Conservation (phyloP, 1,140 invertebrate genomes). For the Brachionus calyciflorus region DNA sequence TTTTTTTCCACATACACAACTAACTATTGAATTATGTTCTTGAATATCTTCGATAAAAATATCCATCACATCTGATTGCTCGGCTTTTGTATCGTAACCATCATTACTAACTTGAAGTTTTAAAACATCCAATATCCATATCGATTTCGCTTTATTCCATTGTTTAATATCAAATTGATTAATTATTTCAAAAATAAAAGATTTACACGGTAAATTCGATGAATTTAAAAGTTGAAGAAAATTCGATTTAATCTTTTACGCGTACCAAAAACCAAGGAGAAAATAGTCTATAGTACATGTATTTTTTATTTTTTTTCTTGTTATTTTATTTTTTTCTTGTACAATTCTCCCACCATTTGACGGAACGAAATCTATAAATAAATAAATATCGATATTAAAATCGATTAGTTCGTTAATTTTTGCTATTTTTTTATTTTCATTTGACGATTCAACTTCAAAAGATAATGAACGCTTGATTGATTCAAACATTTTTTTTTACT, state of each 20-base stretch:
- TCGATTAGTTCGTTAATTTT: too few relatives aligned
- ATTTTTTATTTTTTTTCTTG: conserved; percentile 12
- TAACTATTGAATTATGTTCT: background rate
- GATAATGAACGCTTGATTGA: too few relatives aligned
- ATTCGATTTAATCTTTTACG: background rate
- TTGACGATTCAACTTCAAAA: too few relatives aligned
- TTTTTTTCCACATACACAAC: background rate
- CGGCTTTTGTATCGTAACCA: background rate
- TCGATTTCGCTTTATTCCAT: conserved; percentile 5
- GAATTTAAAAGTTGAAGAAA: background rate
- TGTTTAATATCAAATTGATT: background rate
- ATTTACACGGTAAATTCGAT: background rate
- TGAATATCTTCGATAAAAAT: background rate
- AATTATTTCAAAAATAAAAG: background rate
- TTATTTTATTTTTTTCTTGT: background rate
- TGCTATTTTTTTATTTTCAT: too few relatives aligned
- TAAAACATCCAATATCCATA: background rate
- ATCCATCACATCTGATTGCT: background rate
- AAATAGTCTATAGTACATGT: conserved; percentile 6
- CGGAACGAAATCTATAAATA: background rate
- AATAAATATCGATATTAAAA: too few relatives aligned
- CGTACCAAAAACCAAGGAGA: background rate
- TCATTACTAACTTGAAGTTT: background rate
- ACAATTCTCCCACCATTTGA: background rate
- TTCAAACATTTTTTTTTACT: background rate